Conservation (phyloP, 2,113 vertebrate species). For the Silurus meridionalis region DNA sequence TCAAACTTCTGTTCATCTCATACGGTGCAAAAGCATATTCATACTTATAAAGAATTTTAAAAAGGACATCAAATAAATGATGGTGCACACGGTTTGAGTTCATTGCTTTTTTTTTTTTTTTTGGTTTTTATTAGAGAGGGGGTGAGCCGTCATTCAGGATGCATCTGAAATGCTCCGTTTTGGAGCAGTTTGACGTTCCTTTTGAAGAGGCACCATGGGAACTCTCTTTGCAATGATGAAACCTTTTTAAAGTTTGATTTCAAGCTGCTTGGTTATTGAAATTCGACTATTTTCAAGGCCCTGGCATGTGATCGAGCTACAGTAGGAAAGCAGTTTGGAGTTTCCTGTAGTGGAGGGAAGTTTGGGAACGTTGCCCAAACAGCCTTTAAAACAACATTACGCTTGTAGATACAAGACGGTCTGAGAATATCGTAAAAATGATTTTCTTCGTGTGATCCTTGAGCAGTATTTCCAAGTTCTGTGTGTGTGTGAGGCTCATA, state of each 20-base stretch:
- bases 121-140: not conserved
- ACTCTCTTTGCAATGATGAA: conserved; percentile 43
- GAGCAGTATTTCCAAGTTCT: not conserved
- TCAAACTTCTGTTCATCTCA: not conserved
- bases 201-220: conserved; percentile 49
- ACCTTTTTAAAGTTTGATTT: conserved; percentile 49
- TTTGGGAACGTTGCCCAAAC: not conserved
- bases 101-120: not conserved
- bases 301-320: not conserved
- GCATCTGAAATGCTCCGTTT: conserved; percentile 44
- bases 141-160: conserved; percentile 14
- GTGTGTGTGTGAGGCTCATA: not conserved
- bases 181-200: conserved; percentile 43
- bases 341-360: not conserved
- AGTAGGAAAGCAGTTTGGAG: conserved; percentile 12
- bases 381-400: not conserved
- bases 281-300: conserved; percentile 32
- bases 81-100: not conserved
- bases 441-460: not conserved
- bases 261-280: conserved; percentile 45
- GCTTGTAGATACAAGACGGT: not conserved
- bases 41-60: not conserved
- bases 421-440: not conserved
- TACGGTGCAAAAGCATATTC: not conserved
- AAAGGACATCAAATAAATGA: not conserved